A percentile compares a stretch with the other conserved stretches of the same genome.
These are phyloP conservation scores for Tachycineta bicolor DNA, from an alignment of 2,113 vertebrate species.

Conservation along the genomic window DNA sequence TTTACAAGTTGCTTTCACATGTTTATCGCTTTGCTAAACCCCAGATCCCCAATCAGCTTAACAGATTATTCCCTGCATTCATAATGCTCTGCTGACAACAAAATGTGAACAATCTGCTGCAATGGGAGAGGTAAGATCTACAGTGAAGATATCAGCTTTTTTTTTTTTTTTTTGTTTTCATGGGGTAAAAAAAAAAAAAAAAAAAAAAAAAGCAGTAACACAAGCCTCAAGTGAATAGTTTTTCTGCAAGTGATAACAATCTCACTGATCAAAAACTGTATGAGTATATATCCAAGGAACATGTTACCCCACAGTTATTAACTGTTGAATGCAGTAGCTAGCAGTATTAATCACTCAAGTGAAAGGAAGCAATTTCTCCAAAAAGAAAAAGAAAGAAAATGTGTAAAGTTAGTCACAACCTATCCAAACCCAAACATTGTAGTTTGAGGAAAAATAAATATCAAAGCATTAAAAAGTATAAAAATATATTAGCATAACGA, in stretches of 20 bases:
- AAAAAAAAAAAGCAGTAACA: not conserved
- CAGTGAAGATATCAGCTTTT: not conserved
- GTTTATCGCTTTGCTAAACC: conserved; percentile 7
- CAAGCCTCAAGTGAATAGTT: not conserved
- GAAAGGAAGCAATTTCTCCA: not conserved
- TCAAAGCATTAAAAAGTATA: not conserved
- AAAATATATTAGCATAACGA: not conserved
- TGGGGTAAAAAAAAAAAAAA: too few species aligned
- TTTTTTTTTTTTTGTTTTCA: too few species aligned
- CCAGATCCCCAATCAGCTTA: not conserved
- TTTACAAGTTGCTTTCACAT: conserved; percentile 25
- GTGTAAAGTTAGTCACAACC: not conserved
- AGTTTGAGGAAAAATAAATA: not conserved
- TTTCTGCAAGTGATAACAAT: not conserved
- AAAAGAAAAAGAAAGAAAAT: not conserved
- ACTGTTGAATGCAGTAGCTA: not conserved
- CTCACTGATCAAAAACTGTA: not conserved
- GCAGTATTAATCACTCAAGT: not conserved
- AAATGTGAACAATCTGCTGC: not conserved
- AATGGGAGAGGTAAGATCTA: not conserved
- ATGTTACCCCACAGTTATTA: not conserved
- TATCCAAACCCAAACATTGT: not conserved
- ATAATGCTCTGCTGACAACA: not conserved
- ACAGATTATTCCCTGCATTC: not conserved
- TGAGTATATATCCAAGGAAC: not conserved